phyloP scores from a whole-genome alignment of 2,797 vertebrate species.

The Geotrypetes seraphini region DNA sequence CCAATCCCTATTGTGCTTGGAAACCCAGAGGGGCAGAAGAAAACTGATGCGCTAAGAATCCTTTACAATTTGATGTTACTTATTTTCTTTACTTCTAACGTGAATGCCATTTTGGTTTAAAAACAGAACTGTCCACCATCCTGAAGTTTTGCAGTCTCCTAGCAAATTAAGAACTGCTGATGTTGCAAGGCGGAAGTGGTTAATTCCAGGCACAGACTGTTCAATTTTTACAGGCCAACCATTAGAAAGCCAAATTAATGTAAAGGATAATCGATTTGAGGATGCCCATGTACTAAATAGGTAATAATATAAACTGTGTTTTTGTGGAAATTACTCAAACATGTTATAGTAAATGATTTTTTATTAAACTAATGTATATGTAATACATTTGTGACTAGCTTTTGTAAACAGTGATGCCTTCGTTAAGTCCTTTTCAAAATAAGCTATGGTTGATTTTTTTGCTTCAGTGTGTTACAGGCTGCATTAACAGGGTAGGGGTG shows the following conservation, averaged over 20 bases:
- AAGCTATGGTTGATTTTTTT: no score
- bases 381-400: no score
- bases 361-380: no score
- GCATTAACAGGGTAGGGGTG: no score
- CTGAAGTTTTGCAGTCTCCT: conserved; percentile 41
- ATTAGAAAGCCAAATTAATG: conserved; percentile 27
- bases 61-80: no score
- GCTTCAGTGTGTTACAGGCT: no score
- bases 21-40: no score
- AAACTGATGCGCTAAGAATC: not conserved
- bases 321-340: no score
- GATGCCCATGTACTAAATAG: conserved; percentile 19
- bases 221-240: conserved; percentile 61
- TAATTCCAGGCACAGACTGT: conserved; percentile 46
- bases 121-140: conserved; percentile 45
- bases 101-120: not conserved
- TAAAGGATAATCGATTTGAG: conserved; percentile 28
- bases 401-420: no score
- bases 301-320: conserved; percentile 37
- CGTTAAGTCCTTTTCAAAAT: no score
- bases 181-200: conserved; percentile 53
- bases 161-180: conserved; percentile 47
- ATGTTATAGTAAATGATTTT: no score
- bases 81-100: not conserved
- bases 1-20: no score